Base-by-base conservation (phyloP, 2,797 vertebrate species). In the Coregonus sp. region DNA sequence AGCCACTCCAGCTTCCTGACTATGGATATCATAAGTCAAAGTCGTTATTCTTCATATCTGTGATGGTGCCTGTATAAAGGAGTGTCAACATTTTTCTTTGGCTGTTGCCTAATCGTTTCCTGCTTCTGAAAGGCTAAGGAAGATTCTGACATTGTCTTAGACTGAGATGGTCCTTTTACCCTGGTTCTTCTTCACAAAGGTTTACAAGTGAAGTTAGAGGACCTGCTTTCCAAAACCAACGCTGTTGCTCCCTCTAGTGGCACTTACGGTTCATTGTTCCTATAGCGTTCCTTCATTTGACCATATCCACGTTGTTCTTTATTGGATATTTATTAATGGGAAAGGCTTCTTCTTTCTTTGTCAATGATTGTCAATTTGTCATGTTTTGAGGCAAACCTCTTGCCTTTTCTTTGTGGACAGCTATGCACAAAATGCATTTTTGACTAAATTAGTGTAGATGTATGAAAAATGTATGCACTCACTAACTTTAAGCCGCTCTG, bases 201-300 rank as follows among this genome's bases (percentile, higher is more conserved):
- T 33, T 67, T 65, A 31, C 7, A 25, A 29, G 29, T 65, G 25
- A 65, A 65, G 7, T 29, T 33, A 18, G 31, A 37, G 14, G 33
- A 4, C 4, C 1, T 51, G 6, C 1, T 78, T 69, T 78, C 76
- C 73, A 89, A 85, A 90, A 85, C 75, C 79, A 78, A 89, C 86
- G 72, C 90, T 90, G 80, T 88, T 83, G 80, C 92, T 78, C 94
- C 94, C 92, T 93, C 94, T 94, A 88, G 91, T 92, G 93, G 86
- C 25, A n/a, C 67, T 33, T 33, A 70, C 51, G 2, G 29, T 56
- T 67, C 2, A 78, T 59, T 25, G 75, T 81, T 80, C 66, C 25
- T 25, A 25, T 25, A 25, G 25, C 25, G 25, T 25, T 25, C 25
- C 63, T 69, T 69, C 11, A 69, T 69, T 70, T 50, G 18, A 4